Percentiles rank a stretch among this genome's conserved stretches.
phyloP scores from a whole-genome alignment of 1,140 invertebrate genomes.

The Drosophila parabipectinata region DNA sequence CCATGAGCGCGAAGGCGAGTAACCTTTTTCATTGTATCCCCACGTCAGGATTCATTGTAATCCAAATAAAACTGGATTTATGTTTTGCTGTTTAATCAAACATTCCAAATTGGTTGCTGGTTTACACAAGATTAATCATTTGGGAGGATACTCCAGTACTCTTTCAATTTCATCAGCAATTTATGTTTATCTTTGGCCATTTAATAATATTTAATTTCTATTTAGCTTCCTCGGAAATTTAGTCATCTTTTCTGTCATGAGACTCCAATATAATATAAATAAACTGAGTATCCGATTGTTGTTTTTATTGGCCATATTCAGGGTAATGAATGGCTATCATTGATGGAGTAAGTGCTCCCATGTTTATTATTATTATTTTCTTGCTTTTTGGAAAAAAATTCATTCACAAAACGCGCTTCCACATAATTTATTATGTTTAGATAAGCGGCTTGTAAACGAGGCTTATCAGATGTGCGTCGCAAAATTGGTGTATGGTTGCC shows the following conservation, averaged over 20 bases:
- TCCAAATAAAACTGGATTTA: conserved; percentile 42
- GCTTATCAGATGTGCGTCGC: conserved; percentile 29
- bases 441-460: conserved; percentile 18
- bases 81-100: conserved; percentile 41
- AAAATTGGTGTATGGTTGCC: not conserved
- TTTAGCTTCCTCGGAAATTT: conserved; percentile 10
- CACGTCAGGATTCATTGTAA: conserved; percentile 20
- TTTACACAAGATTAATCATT: conserved; percentile 39
- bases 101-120: conserved; percentile 37
- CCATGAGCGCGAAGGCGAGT: not conserved
- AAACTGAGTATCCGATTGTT: conserved; percentile 18
- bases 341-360: conserved; percentile 1
- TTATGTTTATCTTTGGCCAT: not conserved
- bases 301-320: conserved; percentile 26
- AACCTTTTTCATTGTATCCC: conserved; percentile 14
- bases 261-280: not conserved
- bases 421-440: conserved; percentile 26
- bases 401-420: conserved; percentile 26
- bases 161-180: not conserved
- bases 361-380: conserved; percentile 2
- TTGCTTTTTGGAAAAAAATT: conserved; percentile 11
- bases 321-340: conserved; percentile 5
- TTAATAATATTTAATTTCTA: conserved; percentile 3
- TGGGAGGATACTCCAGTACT: not conserved
- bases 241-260: conserved; percentile 1